phyloP scores from a whole-genome alignment of 2,113 vertebrate species.

The Epinephelus cyanopodus region DNA sequence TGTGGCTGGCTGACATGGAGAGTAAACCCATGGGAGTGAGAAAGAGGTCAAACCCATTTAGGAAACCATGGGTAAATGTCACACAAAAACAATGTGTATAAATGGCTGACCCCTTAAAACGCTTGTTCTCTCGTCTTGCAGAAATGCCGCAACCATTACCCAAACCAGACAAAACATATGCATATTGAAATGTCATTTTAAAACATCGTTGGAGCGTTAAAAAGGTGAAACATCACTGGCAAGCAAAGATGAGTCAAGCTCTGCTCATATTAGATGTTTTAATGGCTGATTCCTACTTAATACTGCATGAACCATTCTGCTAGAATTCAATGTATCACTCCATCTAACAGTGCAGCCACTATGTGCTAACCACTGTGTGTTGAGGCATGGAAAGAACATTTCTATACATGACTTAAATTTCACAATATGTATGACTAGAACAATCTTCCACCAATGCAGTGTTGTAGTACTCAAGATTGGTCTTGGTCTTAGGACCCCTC shows the following conservation, averaged over 20 bases:
- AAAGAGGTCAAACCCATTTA: conserved; percentile 71
- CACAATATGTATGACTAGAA: not conserved
- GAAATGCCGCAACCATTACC: conserved; percentile 6
- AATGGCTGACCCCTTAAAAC: conserved; percentile 45
- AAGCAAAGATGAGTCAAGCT: not conserved
- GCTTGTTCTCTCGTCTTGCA: conserved; percentile 12
- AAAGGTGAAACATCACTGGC: not conserved
- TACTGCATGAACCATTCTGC: not conserved
- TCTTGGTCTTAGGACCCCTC: too few relatives aligned
- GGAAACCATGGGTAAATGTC: conserved; percentile 45
- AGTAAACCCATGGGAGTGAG: conserved; percentile 51
- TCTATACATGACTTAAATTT: not conserved
- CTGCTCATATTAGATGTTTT: not conserved
- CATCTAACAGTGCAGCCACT: not conserved
- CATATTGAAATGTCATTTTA: not conserved
- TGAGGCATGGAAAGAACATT: not conserved
- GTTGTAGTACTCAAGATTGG: too few relatives aligned
- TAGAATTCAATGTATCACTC: not conserved
- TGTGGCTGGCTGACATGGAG: conserved; percentile 50
- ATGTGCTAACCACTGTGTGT: not conserved
- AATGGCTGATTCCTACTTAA: not conserved
- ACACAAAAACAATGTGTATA: conserved; percentile 42
- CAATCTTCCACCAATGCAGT: not conserved
- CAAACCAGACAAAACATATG: not conserved
- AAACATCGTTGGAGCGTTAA: not conserved